phyloP scores from a whole-genome alignment of 2,797 vertebrate species.

The Gastrophryne carolinensis region DNA sequence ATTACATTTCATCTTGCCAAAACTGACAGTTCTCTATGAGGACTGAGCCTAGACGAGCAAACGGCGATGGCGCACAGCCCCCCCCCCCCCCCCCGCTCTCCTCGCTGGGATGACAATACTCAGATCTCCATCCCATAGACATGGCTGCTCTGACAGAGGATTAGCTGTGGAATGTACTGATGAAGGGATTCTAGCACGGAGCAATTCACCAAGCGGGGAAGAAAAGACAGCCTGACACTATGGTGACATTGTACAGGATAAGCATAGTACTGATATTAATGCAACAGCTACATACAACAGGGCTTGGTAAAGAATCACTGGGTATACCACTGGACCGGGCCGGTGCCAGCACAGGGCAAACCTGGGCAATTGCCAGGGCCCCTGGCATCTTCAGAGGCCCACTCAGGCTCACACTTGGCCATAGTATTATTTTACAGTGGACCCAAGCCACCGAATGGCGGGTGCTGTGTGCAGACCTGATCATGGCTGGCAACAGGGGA shows the following conservation, averaged over 20 bases:
- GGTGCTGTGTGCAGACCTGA: too few relatives aligned
- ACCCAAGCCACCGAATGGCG: too few relatives aligned
- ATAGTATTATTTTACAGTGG: too few relatives aligned
- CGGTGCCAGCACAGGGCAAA: not conserved
- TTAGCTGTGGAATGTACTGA: slow-evolving; percentile 40
- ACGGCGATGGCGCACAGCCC: not conserved
- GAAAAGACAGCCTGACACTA: not conserved
- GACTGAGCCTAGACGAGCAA: not conserved
- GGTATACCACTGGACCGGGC: not conserved
- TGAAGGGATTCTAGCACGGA: slow-evolving; percentile 32
- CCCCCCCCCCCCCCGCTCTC: not conserved
- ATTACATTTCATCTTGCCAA: not conserved
- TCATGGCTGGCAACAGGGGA: too few relatives aligned
- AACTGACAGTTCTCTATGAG: not conserved
- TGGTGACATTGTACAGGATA: not conserved
- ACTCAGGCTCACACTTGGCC: too few relatives aligned
- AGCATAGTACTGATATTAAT: not conserved
- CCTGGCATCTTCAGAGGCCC: too few relatives aligned
- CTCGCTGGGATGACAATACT: slow-evolving; percentile 22
- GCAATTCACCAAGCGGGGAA: slow-evolving; percentile 4
- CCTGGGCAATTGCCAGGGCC: too few relatives aligned
- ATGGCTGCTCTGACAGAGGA: slow-evolving; percentile 35
- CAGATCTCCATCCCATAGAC: slow-evolving; percentile 25
- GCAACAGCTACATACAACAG: not conserved
- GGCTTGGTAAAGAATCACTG: not conserved